These are phyloP conservation scores for Lamellibrachia satsuma DNA, from an alignment of 2,888 invertebrate genomes.

Conservation along the genomic window DNA sequence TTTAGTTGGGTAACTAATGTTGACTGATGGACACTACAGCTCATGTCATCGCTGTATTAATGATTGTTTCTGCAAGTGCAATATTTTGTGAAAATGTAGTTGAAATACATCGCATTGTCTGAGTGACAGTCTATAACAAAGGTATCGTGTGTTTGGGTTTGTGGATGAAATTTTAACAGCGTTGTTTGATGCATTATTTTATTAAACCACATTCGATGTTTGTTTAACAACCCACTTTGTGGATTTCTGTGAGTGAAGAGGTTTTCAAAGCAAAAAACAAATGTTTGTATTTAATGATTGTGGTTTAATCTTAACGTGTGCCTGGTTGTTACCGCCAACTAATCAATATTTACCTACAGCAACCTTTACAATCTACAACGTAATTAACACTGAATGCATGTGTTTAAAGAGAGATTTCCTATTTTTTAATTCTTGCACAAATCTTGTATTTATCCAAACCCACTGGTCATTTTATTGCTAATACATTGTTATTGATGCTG, in stretches of 20 bases:
- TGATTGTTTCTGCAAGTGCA: constrained; percentile 17
- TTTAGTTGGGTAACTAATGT: neutral
- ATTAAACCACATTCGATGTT: neutral
- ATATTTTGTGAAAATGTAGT: neutral
- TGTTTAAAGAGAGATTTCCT: neutral
- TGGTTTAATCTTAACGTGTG: neutral
- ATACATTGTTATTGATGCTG: neutral
- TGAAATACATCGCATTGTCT: neutral
- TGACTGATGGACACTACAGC: neutral
- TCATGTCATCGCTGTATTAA: neutral
- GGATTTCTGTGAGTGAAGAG: neutral
- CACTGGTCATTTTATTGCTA: neutral
- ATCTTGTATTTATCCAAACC: neutral
- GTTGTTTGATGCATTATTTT: neutral
- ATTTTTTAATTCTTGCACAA: neutral
- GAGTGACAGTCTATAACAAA: neutral
- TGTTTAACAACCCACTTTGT: neutral
- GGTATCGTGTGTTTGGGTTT: neutral
- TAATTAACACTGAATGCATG: neutral
- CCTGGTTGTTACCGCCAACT: neutral
- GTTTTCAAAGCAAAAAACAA: neutral
- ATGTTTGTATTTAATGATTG: neutral
- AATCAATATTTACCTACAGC: neutral
- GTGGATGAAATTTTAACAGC: neutral
- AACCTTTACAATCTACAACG: neutral